phyloP scores from a whole-genome alignment of 1,140 invertebrate genomes.

The Brachionus calyciflorus region DNA sequence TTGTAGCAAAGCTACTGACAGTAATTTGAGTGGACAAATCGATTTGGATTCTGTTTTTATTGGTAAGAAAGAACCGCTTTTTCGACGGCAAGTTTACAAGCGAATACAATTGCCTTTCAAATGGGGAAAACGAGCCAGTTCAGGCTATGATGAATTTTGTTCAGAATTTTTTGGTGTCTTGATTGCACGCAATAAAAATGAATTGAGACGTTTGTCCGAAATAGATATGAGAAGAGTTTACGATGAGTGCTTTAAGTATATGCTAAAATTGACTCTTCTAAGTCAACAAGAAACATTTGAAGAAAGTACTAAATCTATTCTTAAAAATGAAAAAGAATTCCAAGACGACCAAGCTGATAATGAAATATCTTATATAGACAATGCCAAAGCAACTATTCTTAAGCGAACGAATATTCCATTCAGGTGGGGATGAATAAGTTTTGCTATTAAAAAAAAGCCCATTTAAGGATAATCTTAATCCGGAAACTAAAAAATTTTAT shows the following conservation, averaged over 20 bases:
- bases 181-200: neutral
- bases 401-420: slow-evolving; percentile 22
- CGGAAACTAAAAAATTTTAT: no score
- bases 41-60: no score
- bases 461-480: no score
- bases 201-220: neutral
- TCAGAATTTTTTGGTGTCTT: neutral
- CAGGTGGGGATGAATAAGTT: neutral
- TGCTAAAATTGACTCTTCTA: neutral
- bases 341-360: neutral
- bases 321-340: neutral
- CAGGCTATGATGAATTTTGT: neutral
- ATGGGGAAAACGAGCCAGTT: slow-evolving; percentile 27
- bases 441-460: no score
- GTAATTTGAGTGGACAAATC: no score
- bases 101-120: slow-evolving; percentile 27
- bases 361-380: neutral
- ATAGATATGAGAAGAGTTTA: neutral
- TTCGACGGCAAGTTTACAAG: neutral
- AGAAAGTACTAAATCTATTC: no score
- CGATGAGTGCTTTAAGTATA: slow-evolving; percentile 1
- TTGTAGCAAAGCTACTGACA: no score
- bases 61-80: no score
- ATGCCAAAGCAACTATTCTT: neutral
- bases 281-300: no score